These are phyloP conservation scores for Atractosteus spatula DNA, from an alignment of 2,113 vertebrate genomes.

Conservation along the genomic window DNA sequence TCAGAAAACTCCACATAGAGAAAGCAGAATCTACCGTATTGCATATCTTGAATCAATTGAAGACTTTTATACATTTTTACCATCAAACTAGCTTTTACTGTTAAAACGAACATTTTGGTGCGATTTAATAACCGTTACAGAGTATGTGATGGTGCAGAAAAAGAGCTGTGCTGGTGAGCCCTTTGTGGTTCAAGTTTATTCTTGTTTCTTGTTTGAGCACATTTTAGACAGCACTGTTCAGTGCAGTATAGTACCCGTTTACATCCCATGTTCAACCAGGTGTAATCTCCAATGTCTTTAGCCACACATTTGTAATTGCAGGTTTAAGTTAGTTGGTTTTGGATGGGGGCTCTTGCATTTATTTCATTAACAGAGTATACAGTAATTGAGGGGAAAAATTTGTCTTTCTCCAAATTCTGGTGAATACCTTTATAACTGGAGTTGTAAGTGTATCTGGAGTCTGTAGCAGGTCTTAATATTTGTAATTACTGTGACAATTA, in stretches of 20 bases:
- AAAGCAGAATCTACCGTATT: not conserved
- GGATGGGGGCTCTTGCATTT: not conserved
- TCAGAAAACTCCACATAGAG: too few relatives aligned
- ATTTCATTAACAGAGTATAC: not conserved
- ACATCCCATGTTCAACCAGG: not conserved
- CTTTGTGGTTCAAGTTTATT: not conserved
- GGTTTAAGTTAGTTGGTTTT: not conserved
- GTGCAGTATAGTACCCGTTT: not conserved
- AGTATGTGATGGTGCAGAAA: too few relatives aligned
- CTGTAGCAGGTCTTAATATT: not conserved
- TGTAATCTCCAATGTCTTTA: not conserved
- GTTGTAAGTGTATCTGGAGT: too few relatives aligned
- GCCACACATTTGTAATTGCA: not conserved
- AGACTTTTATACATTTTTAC: not conserved
- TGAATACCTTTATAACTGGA: too few relatives aligned
- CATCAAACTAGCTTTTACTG: not conserved
- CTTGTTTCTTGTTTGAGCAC: not conserved
- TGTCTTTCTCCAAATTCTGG: too few relatives aligned
- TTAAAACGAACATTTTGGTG: not conserved
- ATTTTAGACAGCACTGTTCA: not conserved
- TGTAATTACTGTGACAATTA: slow-evolving; percentile 7
- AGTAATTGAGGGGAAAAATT: not conserved
- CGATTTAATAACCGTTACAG: not conserved
- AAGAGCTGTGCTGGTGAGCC: not conserved
- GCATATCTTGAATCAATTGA: not conserved